Evolutionary conservation across 2,113 vertebrate species (phyloP).

Genomic region (Macquaria ambigua): DNA sequence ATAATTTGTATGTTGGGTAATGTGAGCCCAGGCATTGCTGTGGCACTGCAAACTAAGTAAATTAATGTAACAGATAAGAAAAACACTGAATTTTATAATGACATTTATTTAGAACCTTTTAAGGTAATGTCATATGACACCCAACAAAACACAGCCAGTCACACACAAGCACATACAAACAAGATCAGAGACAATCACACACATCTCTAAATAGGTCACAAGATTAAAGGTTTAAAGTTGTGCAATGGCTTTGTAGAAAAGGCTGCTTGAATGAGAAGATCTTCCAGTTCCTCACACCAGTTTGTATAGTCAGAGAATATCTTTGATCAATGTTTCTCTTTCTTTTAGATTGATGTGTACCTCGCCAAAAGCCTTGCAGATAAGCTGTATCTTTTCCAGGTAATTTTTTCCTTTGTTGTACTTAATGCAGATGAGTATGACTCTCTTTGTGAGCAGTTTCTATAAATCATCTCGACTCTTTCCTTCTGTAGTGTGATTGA

Average conservation of each 20-base stretch:
- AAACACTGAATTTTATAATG: no score
- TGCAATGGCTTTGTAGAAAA: neutral
- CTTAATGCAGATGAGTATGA: neutral
- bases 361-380: slow-evolving; percentile 96
- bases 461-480: neutral
- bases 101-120: no score
- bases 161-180: neutral
- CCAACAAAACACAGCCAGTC: neutral
- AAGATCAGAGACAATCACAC: neutral
- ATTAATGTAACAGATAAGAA: no score
- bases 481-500: neutral
- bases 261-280: neutral
- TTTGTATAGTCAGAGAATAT: neutral
- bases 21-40: no score
- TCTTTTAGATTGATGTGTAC: slow-evolving; percentile 93
- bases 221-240: neutral
- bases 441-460: neutral
- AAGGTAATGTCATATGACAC: no score
- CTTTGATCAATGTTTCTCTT: neutral
- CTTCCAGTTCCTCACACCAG: neutral
- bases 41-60: no score
- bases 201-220: no score
- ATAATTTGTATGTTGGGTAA: no score
- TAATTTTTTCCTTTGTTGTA: slow-evolving; percentile 66
- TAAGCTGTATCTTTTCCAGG: slow-evolving; percentile 98